phyloP scores from a whole-genome alignment of 1,140 invertebrate species.

The Zeugodacus cucurbitae region DNA sequence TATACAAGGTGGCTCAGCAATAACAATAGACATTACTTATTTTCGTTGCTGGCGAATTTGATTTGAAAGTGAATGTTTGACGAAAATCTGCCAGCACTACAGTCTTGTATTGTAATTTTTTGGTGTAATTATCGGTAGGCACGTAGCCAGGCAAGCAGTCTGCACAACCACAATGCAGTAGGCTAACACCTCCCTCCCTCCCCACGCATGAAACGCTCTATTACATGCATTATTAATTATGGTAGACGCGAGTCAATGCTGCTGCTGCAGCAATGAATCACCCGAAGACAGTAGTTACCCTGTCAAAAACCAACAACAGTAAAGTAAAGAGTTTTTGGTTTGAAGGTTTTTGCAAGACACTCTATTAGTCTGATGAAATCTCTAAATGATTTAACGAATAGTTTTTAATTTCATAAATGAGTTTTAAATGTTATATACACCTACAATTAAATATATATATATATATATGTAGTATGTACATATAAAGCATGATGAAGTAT shows the following conservation, averaged over 20 bases:
- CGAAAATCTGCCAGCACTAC: conserved; percentile 22
- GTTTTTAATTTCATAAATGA: neutral
- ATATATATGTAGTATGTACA: no score
- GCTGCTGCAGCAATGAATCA: conserved; percentile 20
- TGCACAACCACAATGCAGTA: neutral
- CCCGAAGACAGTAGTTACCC: neutral
- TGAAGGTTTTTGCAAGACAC: neutral
- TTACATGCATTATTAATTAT: conserved; percentile 24
- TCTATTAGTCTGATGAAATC: neutral
- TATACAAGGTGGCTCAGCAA: neutral
- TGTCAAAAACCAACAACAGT: conserved; percentile 7
- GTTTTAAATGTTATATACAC: neutral
- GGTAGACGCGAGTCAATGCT: conserved; percentile 14
- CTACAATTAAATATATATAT: neutral
- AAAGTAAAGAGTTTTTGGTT: neutral
- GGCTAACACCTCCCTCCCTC: neutral
- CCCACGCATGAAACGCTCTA: neutral
- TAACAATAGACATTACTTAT: conserved; percentile 12
- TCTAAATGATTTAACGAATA: neutral
- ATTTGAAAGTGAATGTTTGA: conserved; percentile 23
- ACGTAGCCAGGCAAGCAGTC: neutral
- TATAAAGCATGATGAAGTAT: neutral
- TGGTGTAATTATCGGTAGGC: neutral
- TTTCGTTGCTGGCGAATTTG: neutral
- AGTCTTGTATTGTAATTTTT: neutral